Base-by-base conservation (phyloP, 1,140 invertebrate species). In the Panagrolaimus sp. region DNA sequence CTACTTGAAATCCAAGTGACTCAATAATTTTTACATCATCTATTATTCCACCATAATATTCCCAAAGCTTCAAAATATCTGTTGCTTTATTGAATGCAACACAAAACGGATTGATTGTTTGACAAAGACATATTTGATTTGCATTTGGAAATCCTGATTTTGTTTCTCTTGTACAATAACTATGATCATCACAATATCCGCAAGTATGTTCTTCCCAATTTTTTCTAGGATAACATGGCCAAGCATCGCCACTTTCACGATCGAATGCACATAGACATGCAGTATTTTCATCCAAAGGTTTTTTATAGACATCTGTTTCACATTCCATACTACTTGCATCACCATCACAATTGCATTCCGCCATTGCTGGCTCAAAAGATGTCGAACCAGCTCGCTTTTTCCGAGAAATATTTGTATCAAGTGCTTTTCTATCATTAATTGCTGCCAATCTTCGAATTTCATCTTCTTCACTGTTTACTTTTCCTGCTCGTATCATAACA, bases 221-320 rank as follows among this genome's bases (percentile, higher is more conserved):
- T 25, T 67, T 65, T n/a, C 69, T 64, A 9, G 73, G 75, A 70
- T 77, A 74, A 62, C 77, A 78, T 5, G 77, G 77, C 77, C 77
- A 78, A 14, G 76, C 77, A 70, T 78, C 77, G 27, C 70, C 75
- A 61, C 72, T 78, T 11, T 65, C 68, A 53, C 77, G 42, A 68
- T 78, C 77, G 48, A 78, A 78, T 7, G 77, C 77, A 46, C 77
- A 78, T 43, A 78, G 67, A 44, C 77, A 78, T 11, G 42, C 67
- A 42, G 67, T 65, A 11, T 69, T 43, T 5, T 45, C 65, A 25
- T 45, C 65, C 5, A 44, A 42, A 5, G 72, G 75, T 27, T 72
- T 68, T 8, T 77, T 65, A 20, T 75, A 65, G 69, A 69, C 44
- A 47, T 74, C 68, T 47, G 64, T 43, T 13, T 68, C n/a, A 23